Evolutionary conservation across 2,888 invertebrate genomes (phyloP).

Genomic region (Troilus luridus): DNA sequence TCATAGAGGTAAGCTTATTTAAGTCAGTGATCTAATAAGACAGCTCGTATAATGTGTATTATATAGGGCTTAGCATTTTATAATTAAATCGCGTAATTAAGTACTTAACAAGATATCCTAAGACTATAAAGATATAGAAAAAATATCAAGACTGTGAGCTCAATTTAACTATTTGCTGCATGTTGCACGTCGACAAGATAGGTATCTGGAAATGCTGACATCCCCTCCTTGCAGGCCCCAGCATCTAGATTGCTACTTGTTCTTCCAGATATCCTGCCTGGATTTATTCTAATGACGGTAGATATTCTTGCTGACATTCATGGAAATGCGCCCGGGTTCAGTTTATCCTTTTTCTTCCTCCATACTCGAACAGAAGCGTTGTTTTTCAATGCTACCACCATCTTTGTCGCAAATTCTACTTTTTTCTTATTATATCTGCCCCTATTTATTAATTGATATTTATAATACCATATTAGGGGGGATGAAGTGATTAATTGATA

Average conservation of each 20-base stretch:
- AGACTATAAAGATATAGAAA: background rate
- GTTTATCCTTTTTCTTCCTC: background rate
- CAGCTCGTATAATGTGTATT: background rate
- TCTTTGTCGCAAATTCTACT: background rate
- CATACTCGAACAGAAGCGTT: background rate
- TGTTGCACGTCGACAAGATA: conserved; percentile 10
- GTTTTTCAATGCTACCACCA: background rate
- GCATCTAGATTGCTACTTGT: conserved; percentile 39
- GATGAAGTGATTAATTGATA: background rate
- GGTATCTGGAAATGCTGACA: background rate
- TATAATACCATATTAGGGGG: background rate
- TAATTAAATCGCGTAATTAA: background rate
- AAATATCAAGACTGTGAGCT: background rate
- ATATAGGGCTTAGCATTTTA: background rate
- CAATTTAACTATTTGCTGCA: conserved; percentile 11
- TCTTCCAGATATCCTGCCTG: background rate
- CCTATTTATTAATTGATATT: background rate
- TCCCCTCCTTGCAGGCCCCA: background rate
- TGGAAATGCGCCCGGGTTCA: conserved; percentile 28
- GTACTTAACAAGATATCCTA: background rate
- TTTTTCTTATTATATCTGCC: background rate
- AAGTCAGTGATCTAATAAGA: background rate
- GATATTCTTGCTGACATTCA: conserved; percentile 41
- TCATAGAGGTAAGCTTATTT: background rate
- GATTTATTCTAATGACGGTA: conserved; percentile 40